These are phyloP conservation scores for Drosophila pectinifera DNA, from an alignment of 1,140 invertebrate genomes.

Conservation along the genomic window DNA sequence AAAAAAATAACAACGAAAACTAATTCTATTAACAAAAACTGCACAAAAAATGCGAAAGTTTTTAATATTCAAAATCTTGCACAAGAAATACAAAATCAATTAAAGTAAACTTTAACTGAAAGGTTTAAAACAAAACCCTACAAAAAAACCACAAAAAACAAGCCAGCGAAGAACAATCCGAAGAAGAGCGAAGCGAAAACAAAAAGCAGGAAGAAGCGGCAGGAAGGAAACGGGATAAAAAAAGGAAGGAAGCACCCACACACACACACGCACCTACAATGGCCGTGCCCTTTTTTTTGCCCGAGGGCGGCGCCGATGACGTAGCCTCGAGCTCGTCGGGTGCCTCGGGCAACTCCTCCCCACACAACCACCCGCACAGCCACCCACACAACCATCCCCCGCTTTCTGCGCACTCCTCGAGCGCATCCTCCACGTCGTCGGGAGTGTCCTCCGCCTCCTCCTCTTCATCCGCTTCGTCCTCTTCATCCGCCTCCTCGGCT, in stretches of 20 bases:
- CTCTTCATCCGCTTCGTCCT: slow-evolving; percentile 54
- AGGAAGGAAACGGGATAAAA: slow-evolving; percentile 41
- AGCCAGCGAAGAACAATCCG: slow-evolving; percentile 39
- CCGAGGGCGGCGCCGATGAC: slow-evolving; percentile 78
- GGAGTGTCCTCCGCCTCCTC: slow-evolving; percentile 60
- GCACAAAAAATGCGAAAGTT: slow-evolving; percentile 72
- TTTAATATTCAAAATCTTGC: slow-evolving; percentile 75
- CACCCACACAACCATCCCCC: slow-evolving; percentile 24
- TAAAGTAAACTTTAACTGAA: slow-evolving; percentile 62
- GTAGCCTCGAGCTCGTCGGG: slow-evolving; percentile 70
- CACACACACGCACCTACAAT: slow-evolving; percentile 55
- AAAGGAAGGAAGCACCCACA: slow-evolving; percentile 26
- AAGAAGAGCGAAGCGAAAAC: slow-evolving; percentile 39
- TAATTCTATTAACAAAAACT: slow-evolving; percentile 40
- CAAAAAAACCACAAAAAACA: slow-evolving; percentile 21
- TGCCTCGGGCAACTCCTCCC: slow-evolving; percentile 59
- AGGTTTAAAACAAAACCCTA: slow-evolving; percentile 28
- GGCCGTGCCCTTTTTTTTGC: slow-evolving; percentile 84
- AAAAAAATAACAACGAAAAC: slow-evolving; percentile 44
- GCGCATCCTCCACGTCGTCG: slow-evolving; percentile 61
- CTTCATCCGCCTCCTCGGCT: slow-evolving; percentile 52
- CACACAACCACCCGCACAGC: slow-evolving; percentile 29
- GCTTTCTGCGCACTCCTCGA: slow-evolving; percentile 42
- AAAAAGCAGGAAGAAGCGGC: slow-evolving; percentile 36
- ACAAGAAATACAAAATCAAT: slow-evolving; percentile 81